A percentile compares a stretch with the other conserved stretches of the same genome.
Conservation (phyloP, 2,113 vertebrate species). For the Parotia lawesii region DNA sequence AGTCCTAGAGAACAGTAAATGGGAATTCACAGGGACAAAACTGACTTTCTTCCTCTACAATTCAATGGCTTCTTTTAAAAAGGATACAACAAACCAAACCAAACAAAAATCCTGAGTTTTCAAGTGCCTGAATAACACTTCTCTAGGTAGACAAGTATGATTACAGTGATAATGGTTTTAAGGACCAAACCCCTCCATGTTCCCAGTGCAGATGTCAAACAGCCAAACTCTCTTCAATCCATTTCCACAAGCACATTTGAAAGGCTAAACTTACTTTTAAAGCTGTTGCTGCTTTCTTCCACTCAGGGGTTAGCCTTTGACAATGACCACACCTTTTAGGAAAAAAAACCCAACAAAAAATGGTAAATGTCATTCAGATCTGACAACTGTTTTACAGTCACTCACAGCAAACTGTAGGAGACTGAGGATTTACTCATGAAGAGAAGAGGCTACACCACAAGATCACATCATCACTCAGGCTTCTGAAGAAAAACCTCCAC, state of each 20-base stretch:
- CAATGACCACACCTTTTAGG: slow-evolving; percentile 92
- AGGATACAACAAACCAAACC: not conserved
- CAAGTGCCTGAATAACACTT: not conserved
- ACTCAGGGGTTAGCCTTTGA: slow-evolving; percentile 85
- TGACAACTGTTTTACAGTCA: not conserved
- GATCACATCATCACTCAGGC: not conserved
- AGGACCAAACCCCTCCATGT: not conserved
- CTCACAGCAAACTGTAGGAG: not conserved
- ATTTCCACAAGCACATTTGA: not conserved
- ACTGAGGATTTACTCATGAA: not conserved
- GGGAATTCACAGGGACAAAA: not conserved
- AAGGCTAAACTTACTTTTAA: slow-evolving; percentile 83
- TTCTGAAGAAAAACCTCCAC: not conserved
- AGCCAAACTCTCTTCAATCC: not conserved
- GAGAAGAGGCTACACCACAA: not conserved
- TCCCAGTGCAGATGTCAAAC: not conserved
- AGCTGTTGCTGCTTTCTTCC: slow-evolving; percentile 94
- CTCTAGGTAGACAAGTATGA: not conserved
- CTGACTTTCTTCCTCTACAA: not conserved
- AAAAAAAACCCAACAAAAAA: not conserved
- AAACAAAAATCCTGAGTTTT: not conserved
- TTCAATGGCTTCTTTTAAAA: not conserved
- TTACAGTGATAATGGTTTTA: not conserved
- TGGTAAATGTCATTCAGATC: not conserved
- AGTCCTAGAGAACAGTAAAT: not conserved